Base-by-base conservation (phyloP, 1,140 invertebrate genomes). In the Sinonovacula constricta region DNA sequence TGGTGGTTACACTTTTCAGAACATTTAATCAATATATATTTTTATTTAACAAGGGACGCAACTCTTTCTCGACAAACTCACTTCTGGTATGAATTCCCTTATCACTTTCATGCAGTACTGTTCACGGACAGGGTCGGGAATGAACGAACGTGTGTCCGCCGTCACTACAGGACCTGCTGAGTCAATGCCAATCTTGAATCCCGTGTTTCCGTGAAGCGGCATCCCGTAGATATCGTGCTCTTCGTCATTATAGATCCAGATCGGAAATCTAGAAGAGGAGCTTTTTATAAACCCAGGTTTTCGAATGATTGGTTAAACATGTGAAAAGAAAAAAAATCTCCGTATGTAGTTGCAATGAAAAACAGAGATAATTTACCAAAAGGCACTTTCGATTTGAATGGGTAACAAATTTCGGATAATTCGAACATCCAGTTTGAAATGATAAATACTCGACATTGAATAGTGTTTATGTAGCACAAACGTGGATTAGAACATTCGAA, bases 211-310 rank as follows among this genome's bases (percentile, higher is more conserved):
- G 69, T 90, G 83, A 10, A 87, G 83, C 10, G 89, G 88, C 31
- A 89, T 68, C 5, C 84, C 87, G 56, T 90, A 89, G 65, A 85
- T 81, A 57, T 88, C 85, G 57, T 87, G 77, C n/a, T 75, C 60
- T 0, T 56, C 39, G 1, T 77, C 77, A 76, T 88, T 83, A 62
- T 86, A 89, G 57, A 89, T 86, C 70, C 77, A 89, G 18, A 89
- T 85, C 0, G 88, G 89, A 49, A 86, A 90, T 45, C 88, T 90
- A n/a, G n/a, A n/a, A n/a, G n/a, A n/a, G n/a, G n/a, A n/a, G n/a
- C n/a, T n/a, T n/a, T n/a, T n/a, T n/a, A n/a, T n/a, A n/a, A n/a
- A n/a, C n/a, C n/a, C n/a, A n/a, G n/a, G n/a, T n/a, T n/a, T n/a
- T n/a, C n/a, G n/a, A n/a, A n/a, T n/a, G n/a, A n/a, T n/a, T n/a